Percentiles rank a stretch among this genome's conserved stretches.
Conservation (phyloP, 2,797 vertebrate genomes). For the Emys orbicularis region DNA sequence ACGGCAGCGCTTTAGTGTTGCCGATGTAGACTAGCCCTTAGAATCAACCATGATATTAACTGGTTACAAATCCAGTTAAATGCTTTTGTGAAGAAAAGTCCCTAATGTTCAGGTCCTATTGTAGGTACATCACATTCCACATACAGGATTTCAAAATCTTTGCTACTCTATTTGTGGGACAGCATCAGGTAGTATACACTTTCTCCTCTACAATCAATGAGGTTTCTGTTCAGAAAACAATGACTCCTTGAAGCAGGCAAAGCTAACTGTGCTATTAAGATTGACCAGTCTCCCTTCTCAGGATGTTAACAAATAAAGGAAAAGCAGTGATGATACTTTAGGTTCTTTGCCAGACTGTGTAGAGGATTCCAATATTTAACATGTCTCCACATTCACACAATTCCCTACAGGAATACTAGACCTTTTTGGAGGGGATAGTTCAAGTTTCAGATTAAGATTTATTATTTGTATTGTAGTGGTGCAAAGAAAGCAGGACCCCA, state of each 20-base stretch:
- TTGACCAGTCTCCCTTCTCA: background rate
- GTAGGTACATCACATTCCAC: background rate
- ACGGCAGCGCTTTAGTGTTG: too few relatives aligned
- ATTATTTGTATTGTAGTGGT: background rate
- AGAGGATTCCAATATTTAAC: conserved; percentile 61
- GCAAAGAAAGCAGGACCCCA: background rate
- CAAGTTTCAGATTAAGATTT: background rate
- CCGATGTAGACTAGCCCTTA: background rate
- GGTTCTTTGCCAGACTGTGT: conserved; percentile 1
- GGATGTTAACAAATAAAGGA: conserved; percentile 41
- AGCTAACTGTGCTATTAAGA: background rate
- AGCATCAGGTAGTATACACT: conserved; percentile 29
- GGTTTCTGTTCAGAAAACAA: conserved; percentile 34
- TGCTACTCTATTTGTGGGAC: background rate
- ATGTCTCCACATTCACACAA: conserved; percentile 34
- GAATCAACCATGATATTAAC: background rate
- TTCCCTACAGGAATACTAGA: background rate
- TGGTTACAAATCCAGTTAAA: background rate
- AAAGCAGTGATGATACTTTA: conserved; percentile 13
- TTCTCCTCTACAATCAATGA: conserved; percentile 15
- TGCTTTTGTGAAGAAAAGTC: background rate
- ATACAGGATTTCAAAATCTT: conserved; percentile 6
- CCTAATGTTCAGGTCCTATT: background rate
- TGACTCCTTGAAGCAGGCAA: conserved; percentile 8
- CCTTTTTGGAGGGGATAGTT: conserved; percentile 17